phyloP scores from a whole-genome alignment of 2,113 vertebrate species.

The Megatriorchis doriae region DNA sequence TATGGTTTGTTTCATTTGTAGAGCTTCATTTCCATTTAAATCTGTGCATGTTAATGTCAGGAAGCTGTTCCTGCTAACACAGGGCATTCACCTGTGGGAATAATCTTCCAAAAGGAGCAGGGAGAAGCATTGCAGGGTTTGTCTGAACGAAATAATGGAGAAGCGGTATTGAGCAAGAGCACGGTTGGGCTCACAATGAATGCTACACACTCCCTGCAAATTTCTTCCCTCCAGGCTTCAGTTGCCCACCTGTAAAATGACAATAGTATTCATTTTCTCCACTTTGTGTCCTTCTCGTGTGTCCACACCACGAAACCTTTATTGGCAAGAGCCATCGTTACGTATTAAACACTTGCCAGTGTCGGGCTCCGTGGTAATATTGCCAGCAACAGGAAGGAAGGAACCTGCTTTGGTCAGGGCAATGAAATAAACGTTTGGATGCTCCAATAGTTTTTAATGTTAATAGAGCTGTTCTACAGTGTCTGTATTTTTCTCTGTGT shows the following conservation, averaged over 20 bases:
- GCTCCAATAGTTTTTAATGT: neutral
- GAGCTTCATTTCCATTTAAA: neutral
- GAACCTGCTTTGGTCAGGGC: neutral
- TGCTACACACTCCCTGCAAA: neutral
- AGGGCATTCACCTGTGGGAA: neutral
- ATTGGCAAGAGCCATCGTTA: neutral
- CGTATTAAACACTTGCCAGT: neutral
- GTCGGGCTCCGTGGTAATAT: neutral
- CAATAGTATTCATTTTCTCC: neutral
- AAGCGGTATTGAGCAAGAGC: neutral
- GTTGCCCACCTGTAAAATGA: neutral
- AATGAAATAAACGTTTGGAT: neutral
- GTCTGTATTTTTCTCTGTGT: neutral
- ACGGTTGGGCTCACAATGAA: neutral
- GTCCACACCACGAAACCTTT: neutral
- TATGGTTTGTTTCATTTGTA: neutral
- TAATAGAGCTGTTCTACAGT: neutral
- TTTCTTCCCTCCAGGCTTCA: neutral
- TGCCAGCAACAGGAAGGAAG: neutral
- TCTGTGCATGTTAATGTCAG: neutral
- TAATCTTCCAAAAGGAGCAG: neutral
- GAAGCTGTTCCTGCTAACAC: neutral
- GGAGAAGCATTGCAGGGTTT: neutral
- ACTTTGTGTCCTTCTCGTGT: neutral
- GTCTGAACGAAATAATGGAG: neutral